A percentile compares a stretch with the other conserved stretches of the same genome.
phyloP scores from a whole-genome alignment of 2,888 invertebrate species.

The Unio pictorum region DNA sequence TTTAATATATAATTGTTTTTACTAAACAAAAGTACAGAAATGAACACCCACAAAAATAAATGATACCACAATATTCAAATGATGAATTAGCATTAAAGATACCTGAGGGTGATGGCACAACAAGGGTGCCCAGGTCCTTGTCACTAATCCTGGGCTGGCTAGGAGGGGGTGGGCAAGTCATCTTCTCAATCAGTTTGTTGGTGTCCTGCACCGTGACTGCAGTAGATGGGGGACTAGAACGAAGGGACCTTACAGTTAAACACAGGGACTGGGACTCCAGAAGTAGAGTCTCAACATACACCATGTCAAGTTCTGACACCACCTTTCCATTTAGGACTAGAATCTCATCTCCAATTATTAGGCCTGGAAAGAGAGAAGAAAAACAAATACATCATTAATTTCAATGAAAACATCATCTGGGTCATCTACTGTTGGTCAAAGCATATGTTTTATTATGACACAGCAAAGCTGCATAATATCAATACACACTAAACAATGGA shows the following conservation, averaged over 20 bases:
- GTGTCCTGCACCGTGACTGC: constrained; percentile 80
- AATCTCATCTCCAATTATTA: constrained; percentile 98
- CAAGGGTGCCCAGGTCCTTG: constrained; percentile 89
- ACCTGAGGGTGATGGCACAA: constrained; percentile 90
- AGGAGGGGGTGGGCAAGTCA: constrained; percentile 97
- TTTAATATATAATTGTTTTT: too few species aligned
- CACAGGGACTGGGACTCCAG: constrained; percentile 94
- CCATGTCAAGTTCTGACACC: constrained; percentile 98
- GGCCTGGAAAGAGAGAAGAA: constrained; percentile 77
- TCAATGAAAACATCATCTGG: too few species aligned
- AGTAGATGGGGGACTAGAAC: constrained; percentile 77
- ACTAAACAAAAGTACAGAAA: too few species aligned
- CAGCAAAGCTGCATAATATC: too few species aligned
- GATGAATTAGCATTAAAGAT: constrained; percentile 19
- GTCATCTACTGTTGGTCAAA: too few species aligned
- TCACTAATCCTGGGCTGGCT: constrained; percentile 80
- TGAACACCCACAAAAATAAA: too few species aligned
- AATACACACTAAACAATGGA: too few species aligned
- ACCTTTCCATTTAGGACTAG: constrained; percentile 99
- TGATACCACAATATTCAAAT: too few species aligned
- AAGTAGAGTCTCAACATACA: constrained; percentile 96
- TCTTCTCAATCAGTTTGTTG: constrained; percentile 95
- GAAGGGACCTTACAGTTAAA: constrained; percentile 96
- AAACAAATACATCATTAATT: not conserved
- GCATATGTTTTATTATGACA: too few species aligned